Percentiles rank a stretch among this genome's conserved stretches.
These are phyloP conservation scores for Typhlomys cinereus DNA, from an alignment of 2,113 vertebrate species.

Conservation along the genomic window DNA sequence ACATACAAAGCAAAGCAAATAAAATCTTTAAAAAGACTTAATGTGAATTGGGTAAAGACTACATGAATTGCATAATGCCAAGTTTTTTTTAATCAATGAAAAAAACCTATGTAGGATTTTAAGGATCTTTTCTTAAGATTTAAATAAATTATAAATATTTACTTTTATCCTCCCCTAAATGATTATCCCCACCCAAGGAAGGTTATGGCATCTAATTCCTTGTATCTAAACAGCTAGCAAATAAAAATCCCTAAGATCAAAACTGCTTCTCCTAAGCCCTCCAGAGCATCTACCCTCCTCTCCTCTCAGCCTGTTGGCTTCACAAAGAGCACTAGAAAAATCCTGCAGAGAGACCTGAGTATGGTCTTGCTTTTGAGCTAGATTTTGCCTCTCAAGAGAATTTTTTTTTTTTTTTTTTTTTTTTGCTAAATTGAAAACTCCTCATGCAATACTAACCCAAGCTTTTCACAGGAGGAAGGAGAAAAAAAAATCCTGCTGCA, in stretches of 20 bases:
- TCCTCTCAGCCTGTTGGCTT: not conserved
- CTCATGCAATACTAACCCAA: not conserved
- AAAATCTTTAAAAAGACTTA: not conserved
- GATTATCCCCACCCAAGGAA: not conserved
- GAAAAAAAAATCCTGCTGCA: slow-evolving; percentile 53
- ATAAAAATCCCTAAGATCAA: not conserved
- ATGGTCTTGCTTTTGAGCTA: slow-evolving; percentile 38
- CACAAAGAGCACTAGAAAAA: not conserved
- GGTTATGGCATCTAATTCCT: not conserved
- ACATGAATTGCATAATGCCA: slow-evolving; percentile 1
- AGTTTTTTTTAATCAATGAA: not conserved
- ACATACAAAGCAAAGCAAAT: not conserved
- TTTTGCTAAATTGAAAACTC: slow-evolving; percentile 67
- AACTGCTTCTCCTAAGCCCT: not conserved
- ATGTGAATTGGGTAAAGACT: not conserved
- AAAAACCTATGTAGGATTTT: not conserved
- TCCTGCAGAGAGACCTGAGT: not conserved
- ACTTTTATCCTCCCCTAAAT: not conserved
- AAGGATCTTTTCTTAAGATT: slow-evolving; percentile 16
- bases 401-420: not conserved
- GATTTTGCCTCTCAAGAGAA: slow-evolving; percentile 1
- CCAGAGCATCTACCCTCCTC: not conserved
- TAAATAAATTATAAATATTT: slow-evolving; percentile 35
- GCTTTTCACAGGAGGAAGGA: not conserved
- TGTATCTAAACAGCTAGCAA: not conserved